A percentile compares a stretch with the other conserved stretches of the same genome.
These are phyloP conservation scores for Dasyprocta punctata DNA, from an alignment of 2,113 vertebrate species.

Conservation along the genomic window DNA sequence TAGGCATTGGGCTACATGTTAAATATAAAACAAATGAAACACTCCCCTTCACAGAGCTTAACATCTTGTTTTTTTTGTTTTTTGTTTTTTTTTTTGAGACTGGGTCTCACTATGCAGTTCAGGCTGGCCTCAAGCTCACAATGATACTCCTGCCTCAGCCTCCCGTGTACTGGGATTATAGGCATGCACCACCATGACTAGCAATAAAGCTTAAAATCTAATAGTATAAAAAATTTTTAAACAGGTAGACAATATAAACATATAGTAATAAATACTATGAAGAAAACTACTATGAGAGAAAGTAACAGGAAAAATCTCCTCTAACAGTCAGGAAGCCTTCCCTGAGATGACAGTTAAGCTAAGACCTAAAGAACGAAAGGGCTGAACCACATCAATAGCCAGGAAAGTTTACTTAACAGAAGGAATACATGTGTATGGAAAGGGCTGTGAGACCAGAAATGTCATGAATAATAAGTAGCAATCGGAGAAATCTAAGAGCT, in stretches of 20 bases:
- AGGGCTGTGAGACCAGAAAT: neutral
- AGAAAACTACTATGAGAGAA: neutral
- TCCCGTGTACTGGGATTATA: too few species aligned
- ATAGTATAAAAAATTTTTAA: neutral
- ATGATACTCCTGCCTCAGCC: too few species aligned
- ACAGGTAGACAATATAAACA: neutral
- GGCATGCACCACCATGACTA: too few species aligned
- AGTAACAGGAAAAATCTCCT: neutral
- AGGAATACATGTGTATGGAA: neutral
- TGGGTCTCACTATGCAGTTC: too few species aligned
- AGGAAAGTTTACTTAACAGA: slow-evolving; percentile 10
- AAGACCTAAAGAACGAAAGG: slow-evolving; percentile 25
- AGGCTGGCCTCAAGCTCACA: too few species aligned
- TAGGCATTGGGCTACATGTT: neutral
- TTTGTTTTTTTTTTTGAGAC: too few species aligned
- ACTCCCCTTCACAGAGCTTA: neutral
- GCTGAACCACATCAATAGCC: neutral
- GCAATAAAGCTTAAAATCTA: slow-evolving; percentile 41
- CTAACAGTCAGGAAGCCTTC: neutral
- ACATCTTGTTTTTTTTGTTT: neutral
- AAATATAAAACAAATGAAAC: slow-evolving; percentile 47
- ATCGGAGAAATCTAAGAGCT: neutral
- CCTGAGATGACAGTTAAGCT: slow-evolving; percentile 29
- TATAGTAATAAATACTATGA: neutral
- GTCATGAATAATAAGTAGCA: neutral